Percentiles rank a stretch among this genome's conserved stretches.
These are phyloP conservation scores for Siniperca obscura DNA, from an alignment of 2,797 vertebrate species.

Conservation along the genomic window DNA sequence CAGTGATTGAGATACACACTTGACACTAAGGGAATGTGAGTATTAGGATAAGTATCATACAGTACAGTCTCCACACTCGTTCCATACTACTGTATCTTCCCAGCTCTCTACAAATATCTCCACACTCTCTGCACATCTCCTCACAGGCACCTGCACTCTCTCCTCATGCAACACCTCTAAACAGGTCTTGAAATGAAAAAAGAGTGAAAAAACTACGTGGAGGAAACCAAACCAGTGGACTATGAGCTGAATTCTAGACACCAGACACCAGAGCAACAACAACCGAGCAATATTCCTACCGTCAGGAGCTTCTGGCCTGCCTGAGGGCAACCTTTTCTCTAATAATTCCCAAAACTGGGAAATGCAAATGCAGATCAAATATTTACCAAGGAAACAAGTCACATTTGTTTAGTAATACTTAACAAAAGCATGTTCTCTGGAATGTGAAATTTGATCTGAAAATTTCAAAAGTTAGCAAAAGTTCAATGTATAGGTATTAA, in stretches of 20 bases:
- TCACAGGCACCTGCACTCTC: slow-evolving; percentile 72
- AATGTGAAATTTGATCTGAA: slow-evolving; percentile 28
- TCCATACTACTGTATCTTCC: slow-evolving; percentile 32
- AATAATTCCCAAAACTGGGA: slow-evolving; percentile 73
- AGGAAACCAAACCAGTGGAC: slow-evolving; percentile 63
- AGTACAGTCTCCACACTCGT: slow-evolving; percentile 53
- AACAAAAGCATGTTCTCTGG: slow-evolving; percentile 21
- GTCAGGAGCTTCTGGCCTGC: slow-evolving; percentile 63
- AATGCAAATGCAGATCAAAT: slow-evolving; percentile 69
- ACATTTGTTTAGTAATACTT: slow-evolving; percentile 59
- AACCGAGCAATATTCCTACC: slow-evolving; percentile 77
- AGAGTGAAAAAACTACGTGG: slow-evolving; percentile 65
- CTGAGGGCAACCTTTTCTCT: slow-evolving; percentile 68
- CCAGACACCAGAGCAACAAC: slow-evolving; percentile 68
- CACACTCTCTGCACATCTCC: slow-evolving; percentile 59
- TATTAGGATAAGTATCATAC: slow-evolving; percentile 26
- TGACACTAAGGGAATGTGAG: slow-evolving; percentile 30
- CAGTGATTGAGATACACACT: slow-evolving; percentile 51
- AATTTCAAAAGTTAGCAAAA: slow-evolving; percentile 27
- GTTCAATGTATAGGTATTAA: not conserved
- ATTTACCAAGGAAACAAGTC: slow-evolving; percentile 62
- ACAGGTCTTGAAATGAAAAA: slow-evolving; percentile 56
- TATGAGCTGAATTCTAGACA: slow-evolving; percentile 70
- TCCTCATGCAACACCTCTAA: slow-evolving; percentile 75
- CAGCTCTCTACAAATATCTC: slow-evolving; percentile 41